phyloP scores from a whole-genome alignment of 2,113 vertebrate species.

The Pristiophorus japonicus region DNA sequence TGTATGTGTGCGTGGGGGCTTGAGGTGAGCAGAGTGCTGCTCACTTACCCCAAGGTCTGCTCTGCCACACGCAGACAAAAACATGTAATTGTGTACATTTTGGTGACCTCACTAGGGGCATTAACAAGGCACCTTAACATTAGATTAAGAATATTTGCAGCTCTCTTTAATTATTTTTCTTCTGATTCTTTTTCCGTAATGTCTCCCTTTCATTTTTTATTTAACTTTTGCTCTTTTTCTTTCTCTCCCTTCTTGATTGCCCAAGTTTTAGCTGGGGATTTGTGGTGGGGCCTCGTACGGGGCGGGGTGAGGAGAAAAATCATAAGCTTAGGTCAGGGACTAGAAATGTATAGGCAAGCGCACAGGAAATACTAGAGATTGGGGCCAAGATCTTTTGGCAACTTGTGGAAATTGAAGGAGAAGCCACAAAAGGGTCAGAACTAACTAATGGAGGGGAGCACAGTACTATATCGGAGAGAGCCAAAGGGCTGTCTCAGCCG shows the following conservation, averaged over 20 bases:
- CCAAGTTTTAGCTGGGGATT: not conserved
- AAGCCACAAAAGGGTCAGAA: not conserved
- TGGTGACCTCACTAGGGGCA: too few relatives aligned
- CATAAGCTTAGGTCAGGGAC: not conserved
- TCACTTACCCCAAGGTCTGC: too few relatives aligned
- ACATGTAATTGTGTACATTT: too few relatives aligned
- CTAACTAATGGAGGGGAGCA: not conserved
- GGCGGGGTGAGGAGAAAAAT: not conserved
- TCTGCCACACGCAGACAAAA: too few relatives aligned
- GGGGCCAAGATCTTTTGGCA: not conserved
- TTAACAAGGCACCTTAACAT: not conserved
- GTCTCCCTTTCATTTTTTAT: not conserved
- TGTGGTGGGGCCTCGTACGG: not conserved
- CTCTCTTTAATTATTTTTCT: not conserved
- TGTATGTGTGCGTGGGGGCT: too few relatives aligned
- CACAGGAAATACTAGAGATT: conserved; percentile 25
- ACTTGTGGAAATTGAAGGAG: not conserved
- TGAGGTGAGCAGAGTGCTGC: too few relatives aligned
- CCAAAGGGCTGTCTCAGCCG: not conserved
- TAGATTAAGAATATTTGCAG: not conserved
- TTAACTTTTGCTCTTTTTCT: not conserved
- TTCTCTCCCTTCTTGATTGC: not conserved
- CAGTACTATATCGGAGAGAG: not conserved
- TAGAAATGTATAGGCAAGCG: not conserved
- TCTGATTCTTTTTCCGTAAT: not conserved